Evolutionary conservation across 2,797 vertebrate species (phyloP), one percentile per base, ranked within the genome.

Genomic region (Tenualosa ilisha): DNA sequence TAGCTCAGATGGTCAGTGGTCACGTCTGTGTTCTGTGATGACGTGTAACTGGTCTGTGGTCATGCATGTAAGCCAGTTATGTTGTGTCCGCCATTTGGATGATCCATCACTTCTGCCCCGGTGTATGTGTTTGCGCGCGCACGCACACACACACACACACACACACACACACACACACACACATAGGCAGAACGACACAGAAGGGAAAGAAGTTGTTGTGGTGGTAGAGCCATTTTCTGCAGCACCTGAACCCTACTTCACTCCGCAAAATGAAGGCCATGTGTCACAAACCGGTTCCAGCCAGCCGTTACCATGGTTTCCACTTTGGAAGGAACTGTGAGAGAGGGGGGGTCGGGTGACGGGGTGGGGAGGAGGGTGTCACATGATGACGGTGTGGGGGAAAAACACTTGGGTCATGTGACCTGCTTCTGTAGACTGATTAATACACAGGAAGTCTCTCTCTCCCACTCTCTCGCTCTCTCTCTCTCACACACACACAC

Each of bases 271-370:
- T 96, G 97, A 96, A 96, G 95, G 94, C 93, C 91, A 92, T 93
- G 92, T 96, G 93, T 96, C 95, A 95, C 93, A 94, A 95, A 96
- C 97, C 92, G 92, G 97, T 96, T 96, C 92, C 92, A 96, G 93
- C 96, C 93, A 92, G 95, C 93, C 89, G 96, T 97, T 97, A 94
- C 96, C 95, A 96, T 97, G 96, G 97, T 96, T 97, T 96, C 95
- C 90, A 91, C 92, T 51, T 90, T 94, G 92, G 94, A 94, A 91
- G 95, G 94, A 95, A 93, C 92, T 83, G 92, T 81, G 89, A 90
- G 89, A 89, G 54, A 6, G 17, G 54, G 92, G 92, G 84, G 90
- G 31, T 13, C 56, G 65, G 49, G 86, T 24, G 53, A 54, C 53
- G 89, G 89, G 54, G 61, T 17, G 88, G 54, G 31, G 26, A 54